These are phyloP conservation scores for Pyxicephalus adspersus DNA, from an alignment of 2,113 vertebrate species.

Conservation along the genomic window DNA sequence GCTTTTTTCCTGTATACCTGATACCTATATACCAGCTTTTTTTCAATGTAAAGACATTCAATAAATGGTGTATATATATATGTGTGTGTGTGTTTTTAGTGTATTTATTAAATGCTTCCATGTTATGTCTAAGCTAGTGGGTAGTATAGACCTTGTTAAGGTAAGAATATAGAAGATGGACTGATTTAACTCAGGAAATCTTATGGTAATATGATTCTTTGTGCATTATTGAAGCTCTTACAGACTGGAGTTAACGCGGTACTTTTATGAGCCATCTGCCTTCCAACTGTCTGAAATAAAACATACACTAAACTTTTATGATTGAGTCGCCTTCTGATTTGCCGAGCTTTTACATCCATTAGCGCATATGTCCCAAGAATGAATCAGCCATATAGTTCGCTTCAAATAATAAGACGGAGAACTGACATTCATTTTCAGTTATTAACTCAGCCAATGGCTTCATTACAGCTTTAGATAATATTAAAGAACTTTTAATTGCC, in stretches of 20 bases:
- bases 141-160: slow-evolving; percentile 4
- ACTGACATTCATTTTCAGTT: slow-evolving; percentile 21
- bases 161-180: slow-evolving; percentile 13
- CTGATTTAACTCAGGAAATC: slow-evolving; percentile 33
- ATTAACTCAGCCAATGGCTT: slow-evolving; percentile 11
- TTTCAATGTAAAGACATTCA: neutral
- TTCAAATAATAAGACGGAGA: slow-evolving; percentile 6
- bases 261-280: slow-evolving; percentile 54
- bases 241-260: slow-evolving; percentile 26
- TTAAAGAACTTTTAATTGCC: slow-evolving; percentile 4
- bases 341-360: slow-evolving; percentile 49
- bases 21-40: neutral
- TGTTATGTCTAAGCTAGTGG: neutral
- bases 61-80: neutral
- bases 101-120: neutral
- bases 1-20: too few species aligned
- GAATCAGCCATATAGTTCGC: slow-evolving; percentile 19
- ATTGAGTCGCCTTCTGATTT: slow-evolving; percentile 41
- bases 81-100: neutral
- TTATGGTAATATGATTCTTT: slow-evolving; percentile 23
- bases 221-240: slow-evolving; percentile 47
- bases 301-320: slow-evolving; percentile 50
- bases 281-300: slow-evolving; percentile 52
- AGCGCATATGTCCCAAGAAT: slow-evolving; percentile 33
- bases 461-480: neutral